Conservation (phyloP, 2,888 invertebrate genomes). For the Agrypnus murinus region DNA sequence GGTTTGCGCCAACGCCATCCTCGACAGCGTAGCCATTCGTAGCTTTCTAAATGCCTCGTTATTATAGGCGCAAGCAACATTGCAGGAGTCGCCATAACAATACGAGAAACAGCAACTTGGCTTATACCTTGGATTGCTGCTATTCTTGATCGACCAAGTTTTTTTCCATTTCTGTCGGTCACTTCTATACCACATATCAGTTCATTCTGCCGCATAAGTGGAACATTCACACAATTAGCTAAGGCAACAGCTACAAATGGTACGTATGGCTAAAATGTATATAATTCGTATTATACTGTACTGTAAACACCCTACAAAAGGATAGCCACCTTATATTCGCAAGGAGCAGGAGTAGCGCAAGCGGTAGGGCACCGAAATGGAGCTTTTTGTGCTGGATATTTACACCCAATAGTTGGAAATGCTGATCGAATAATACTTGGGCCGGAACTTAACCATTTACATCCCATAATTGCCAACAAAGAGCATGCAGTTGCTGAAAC, state of each 20-base stretch:
- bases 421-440: too few relatives aligned
- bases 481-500: conserved; percentile 92
- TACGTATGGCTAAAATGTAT: conserved; percentile 80
- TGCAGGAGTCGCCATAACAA: conserved; percentile 91
- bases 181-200: conserved; percentile 85
- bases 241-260: conserved; percentile 92
- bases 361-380: too few relatives aligned
- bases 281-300: background rate
- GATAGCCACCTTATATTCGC: too few relatives aligned
- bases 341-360: too few relatives aligned
- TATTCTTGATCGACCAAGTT: conserved; percentile 75
- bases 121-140: conserved; percentile 90
- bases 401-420: too few relatives aligned
- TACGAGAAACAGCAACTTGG: conserved; percentile 83
- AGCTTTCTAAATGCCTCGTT: conserved; percentile 87
- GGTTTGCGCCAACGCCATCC: conserved; percentile 85
- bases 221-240: conserved; percentile 94
- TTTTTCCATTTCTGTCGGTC: conserved; percentile 81
- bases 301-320: conserved; percentile 75
- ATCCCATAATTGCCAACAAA: conserved; percentile 88
- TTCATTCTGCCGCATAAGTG: conserved; percentile 93
- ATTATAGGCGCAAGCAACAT: conserved; percentile 90
- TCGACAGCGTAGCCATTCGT: conserved; percentile 83
- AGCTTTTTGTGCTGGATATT: too few relatives aligned
- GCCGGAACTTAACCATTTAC: too few relatives aligned